phyloP scores from a whole-genome alignment of 2,113 vertebrate genomes.

The Osmerus mordax region DNA sequence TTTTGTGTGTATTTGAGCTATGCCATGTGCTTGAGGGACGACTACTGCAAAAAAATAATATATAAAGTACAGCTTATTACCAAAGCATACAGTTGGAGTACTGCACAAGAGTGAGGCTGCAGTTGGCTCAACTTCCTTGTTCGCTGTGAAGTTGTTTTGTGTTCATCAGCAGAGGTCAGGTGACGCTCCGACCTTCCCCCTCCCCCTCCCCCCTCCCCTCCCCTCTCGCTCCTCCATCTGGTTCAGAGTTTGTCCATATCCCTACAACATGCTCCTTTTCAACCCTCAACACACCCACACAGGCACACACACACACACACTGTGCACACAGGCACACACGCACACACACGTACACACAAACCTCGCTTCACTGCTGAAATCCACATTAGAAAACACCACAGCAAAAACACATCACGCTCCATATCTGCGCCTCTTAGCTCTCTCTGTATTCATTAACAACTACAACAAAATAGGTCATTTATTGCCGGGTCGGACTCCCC shows the following conservation, averaged over 20 bases:
- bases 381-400: too few species aligned
- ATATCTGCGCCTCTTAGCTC: background rate
- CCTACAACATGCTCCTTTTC: background rate
- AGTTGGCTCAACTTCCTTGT: background rate
- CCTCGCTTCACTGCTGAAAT: too few species aligned
- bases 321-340: too few species aligned
- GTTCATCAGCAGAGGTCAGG: background rate
- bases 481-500: background rate
- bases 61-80: background rate
- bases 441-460: background rate
- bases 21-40: background rate
- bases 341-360: too few species aligned
- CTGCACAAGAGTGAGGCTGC: too few species aligned
- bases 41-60: constrained; percentile 11
- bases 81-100: background rate
- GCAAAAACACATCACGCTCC: too few species aligned
- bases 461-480: constrained; percentile 32
- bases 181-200: too few species aligned
- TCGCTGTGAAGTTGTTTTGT: background rate
- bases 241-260: constrained; percentile 4
- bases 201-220: background rate
- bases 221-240: background rate
- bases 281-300: background rate
- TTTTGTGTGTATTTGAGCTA: too few species aligned
- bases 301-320: too few species aligned